These are phyloP conservation scores for Taenioides sp. DNA, from an alignment of 2,797 vertebrate genomes.

Conservation along the genomic window DNA sequence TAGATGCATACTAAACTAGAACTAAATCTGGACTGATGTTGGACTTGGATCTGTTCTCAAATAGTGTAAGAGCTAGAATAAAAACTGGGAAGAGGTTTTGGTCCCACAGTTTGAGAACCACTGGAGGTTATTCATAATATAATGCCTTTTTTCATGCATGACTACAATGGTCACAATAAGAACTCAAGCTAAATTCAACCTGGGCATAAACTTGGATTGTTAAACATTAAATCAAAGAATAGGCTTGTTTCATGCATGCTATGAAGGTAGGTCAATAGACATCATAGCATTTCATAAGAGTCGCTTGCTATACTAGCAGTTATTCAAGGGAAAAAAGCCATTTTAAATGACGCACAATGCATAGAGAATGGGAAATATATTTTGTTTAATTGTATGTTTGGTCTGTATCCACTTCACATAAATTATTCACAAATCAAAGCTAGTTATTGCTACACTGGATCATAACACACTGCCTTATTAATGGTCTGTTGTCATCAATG, in stretches of 20 bases:
- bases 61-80: too few relatives aligned
- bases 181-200: not conserved
- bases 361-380: not conserved
- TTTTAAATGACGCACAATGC: not conserved
- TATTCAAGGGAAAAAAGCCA: constrained; percentile 18
- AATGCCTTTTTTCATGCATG: not conserved
- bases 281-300: not conserved
- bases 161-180: not conserved
- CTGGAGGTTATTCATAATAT: not conserved
- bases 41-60: not conserved
- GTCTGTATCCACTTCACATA: not conserved
- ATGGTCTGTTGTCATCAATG: constrained; percentile 3
- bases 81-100: too few relatives aligned
- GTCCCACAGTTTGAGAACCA: constrained; percentile 1
- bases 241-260: not conserved
- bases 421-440: not conserved
- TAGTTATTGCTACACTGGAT: constrained; percentile 35
- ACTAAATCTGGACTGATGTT: not conserved
- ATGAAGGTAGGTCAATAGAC: not conserved
- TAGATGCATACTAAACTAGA: not conserved
- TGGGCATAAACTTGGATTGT: not conserved
- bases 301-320: not conserved
- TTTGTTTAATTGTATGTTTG: not conserved
- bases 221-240: not conserved
- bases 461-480: constrained; percentile 34